Percentiles rank a stretch among this genome's conserved stretches.
Evolutionary conservation across 30 jellyfish, hydroid and myxozoan genomes (phyloP).

Genomic region (Haliclystus octoradiatus): DNA sequence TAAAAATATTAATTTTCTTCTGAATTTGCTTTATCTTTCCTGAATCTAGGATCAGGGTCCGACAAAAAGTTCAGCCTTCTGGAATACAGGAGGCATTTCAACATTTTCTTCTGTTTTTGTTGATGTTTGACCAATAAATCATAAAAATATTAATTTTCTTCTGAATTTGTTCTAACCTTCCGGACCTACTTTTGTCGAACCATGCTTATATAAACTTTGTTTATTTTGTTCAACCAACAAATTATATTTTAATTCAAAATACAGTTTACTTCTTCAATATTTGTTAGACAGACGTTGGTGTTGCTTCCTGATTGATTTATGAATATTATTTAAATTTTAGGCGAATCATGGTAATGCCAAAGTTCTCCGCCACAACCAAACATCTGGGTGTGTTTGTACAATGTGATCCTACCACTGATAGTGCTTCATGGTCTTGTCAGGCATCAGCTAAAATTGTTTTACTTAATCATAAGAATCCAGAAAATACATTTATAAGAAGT

Average conservation of each 20-base stretch:
- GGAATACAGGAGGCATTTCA: too few relatives aligned
- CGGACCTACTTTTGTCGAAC: too few relatives aligned
- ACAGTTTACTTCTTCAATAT: background rate
- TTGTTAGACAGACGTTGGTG: background rate
- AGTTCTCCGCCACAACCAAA: conserved; percentile 53
- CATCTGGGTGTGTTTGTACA: conserved; percentile 82
- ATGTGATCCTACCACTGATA: conserved; percentile 87
- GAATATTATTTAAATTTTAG: conserved; percentile 20
- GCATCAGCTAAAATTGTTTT: conserved; percentile 78
- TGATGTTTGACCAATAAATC: too few relatives aligned
- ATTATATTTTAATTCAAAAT: too few relatives aligned
- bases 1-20: too few relatives aligned
- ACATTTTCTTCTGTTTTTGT: too few relatives aligned
- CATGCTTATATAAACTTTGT: too few relatives aligned
- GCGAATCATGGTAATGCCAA: conserved; percentile 94
- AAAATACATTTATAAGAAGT: conserved; percentile 73
- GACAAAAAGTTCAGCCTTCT: too few relatives aligned
- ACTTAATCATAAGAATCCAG: conserved; percentile 49
- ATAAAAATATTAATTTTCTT: too few relatives aligned
- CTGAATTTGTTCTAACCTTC: too few relatives aligned
- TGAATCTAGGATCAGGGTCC: too few relatives aligned
- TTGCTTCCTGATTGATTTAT: background rate
- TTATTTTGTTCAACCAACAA: background rate
- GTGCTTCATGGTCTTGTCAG: conserved; percentile 95
- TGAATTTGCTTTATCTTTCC: too few relatives aligned